Percentiles rank a stretch among this genome's conserved stretches.
phyloP scores from a whole-genome alignment of 2,888 invertebrate genomes.

The Chironomus riparius region DNA sequence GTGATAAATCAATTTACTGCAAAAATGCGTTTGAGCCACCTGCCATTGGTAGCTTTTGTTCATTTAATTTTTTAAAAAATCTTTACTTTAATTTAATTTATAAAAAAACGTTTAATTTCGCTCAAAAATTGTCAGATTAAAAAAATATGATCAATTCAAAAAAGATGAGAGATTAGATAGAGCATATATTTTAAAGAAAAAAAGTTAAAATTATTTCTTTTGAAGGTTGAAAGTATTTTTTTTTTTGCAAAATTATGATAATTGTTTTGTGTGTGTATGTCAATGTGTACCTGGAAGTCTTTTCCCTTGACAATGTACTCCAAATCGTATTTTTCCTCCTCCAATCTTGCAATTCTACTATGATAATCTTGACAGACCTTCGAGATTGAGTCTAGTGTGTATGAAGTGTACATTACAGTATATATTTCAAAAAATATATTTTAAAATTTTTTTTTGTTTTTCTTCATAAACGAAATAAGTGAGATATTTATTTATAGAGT shows the following conservation, averaged over 20 bases:
- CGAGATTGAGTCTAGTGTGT: conserved; percentile 62
- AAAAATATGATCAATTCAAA: conserved; percentile 20
- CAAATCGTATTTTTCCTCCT: conserved; percentile 96
- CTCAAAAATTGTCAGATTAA: conserved; percentile 26
- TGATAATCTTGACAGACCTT: conserved; percentile 76
- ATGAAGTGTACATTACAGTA: conserved; percentile 24
- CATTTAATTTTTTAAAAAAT: too few species aligned
- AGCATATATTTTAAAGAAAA: not conserved
- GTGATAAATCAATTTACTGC: too few species aligned
- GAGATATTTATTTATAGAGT: too few species aligned
- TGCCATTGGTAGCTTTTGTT: too few species aligned
- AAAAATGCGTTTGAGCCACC: too few species aligned
- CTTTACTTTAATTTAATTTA: too few species aligned
- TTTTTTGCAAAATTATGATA: not conserved
- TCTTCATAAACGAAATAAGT: too few species aligned
- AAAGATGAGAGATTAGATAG: conserved; percentile 10
- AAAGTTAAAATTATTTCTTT: conserved; percentile 11
- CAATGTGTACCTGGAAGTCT: conserved; percentile 85
- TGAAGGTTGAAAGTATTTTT: not conserved
- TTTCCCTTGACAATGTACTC: conserved; percentile 97
- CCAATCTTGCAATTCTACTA: conserved; percentile 77
- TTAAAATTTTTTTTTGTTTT: too few species aligned
- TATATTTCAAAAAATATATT: conserved; percentile 12
- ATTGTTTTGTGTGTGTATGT: not conserved
- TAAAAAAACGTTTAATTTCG: conserved; percentile 14